Percentiles rank a stretch among this genome's conserved stretches.
Evolutionary conservation across 2,888 invertebrate genomes (phyloP).

Genomic region (Tanytarsus gracilentus): DNA sequence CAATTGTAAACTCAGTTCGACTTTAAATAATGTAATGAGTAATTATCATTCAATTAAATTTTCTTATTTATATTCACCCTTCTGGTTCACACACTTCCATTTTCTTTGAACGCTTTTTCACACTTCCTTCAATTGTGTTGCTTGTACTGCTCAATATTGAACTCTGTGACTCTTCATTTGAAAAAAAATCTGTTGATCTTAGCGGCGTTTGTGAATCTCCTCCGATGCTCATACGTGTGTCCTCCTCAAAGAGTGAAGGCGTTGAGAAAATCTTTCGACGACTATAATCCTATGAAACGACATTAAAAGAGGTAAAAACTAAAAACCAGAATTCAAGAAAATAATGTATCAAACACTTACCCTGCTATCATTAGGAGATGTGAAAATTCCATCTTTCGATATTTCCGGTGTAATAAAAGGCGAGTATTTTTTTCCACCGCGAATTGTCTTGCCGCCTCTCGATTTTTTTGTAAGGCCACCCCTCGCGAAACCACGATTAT

Average conservation of each 20-base stretch:
- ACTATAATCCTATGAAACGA: slow-evolving; percentile 28
- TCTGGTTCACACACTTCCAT: slow-evolving; percentile 46
- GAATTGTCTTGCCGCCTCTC: slow-evolving; percentile 33
- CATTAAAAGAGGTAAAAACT: neutral
- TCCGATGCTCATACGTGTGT: slow-evolving; percentile 68
- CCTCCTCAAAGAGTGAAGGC: slow-evolving; percentile 56
- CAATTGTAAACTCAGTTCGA: slow-evolving; percentile 63
- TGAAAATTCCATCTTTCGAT: slow-evolving; percentile 17
- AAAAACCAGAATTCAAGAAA: neutral
- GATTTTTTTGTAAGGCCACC: slow-evolving; percentile 36
- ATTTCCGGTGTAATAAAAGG: slow-evolving; percentile 17
- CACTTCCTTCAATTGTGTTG: slow-evolving; percentile 35
- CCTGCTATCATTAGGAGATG: slow-evolving; percentile 3
- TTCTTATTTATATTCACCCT: slow-evolving; percentile 37
- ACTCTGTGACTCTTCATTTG: slow-evolving; percentile 72
- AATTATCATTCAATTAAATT: neutral
- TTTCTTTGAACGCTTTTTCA: slow-evolving; percentile 41
- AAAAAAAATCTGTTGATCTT: slow-evolving; percentile 32
- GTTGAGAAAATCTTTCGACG: slow-evolving; percentile 39
- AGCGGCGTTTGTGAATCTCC: slow-evolving; percentile 43
- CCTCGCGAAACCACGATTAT: slow-evolving; percentile 28
- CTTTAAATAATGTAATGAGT: slow-evolving; percentile 30
- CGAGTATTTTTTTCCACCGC: slow-evolving; percentile 33
- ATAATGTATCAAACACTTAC: slow-evolving; percentile 6
- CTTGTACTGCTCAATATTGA: slow-evolving; percentile 62